These are phyloP conservation scores for Desmophyllum pertusum DNA, from an alignment of 92 coral and sea anemone genomes.

Conservation along the genomic window DNA sequence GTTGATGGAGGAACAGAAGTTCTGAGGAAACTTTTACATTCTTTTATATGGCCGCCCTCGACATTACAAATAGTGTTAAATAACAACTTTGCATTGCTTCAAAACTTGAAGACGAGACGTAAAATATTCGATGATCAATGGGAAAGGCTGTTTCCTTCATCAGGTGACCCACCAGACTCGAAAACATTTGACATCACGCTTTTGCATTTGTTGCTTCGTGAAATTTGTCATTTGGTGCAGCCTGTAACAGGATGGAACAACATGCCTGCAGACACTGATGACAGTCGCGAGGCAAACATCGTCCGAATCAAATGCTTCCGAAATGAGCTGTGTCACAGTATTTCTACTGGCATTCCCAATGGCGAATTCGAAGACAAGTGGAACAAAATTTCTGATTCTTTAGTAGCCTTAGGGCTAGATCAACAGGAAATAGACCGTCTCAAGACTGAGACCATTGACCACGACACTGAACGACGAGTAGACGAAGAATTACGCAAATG, in stretches of 20 bases:
- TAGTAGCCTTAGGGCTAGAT: constrained; percentile 36
- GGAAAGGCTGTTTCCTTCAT: constrained; percentile 46
- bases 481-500: not conserved
- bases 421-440: constrained; percentile 39
- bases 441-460: constrained; percentile 43
- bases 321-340: constrained; percentile 49
- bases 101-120: not conserved
- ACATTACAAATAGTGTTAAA: constrained; percentile 28
- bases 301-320: constrained; percentile 51
- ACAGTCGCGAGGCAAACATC: constrained; percentile 53
- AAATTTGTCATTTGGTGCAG: constrained; percentile 15
- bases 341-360: constrained; percentile 25
- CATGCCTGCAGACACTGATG: constrained; percentile 53
- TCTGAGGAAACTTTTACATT: constrained; percentile 29
- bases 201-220: constrained; percentile 50
- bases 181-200: constrained; percentile 57
- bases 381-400: constrained; percentile 26
- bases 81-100: not conserved
- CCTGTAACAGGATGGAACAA: constrained; percentile 63
- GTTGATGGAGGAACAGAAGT: constrained; percentile 47
- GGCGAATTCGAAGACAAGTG: constrained; percentile 42
- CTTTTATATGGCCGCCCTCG: not conserved
- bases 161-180: constrained; percentile 52
- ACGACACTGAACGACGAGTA: not conserved
- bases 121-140: constrained; percentile 44